Evolutionary conservation across 2,113 vertebrate genomes (phyloP), one percentile per base, ranked within the genome.

Genomic region (Amazona guildingii): DNA sequence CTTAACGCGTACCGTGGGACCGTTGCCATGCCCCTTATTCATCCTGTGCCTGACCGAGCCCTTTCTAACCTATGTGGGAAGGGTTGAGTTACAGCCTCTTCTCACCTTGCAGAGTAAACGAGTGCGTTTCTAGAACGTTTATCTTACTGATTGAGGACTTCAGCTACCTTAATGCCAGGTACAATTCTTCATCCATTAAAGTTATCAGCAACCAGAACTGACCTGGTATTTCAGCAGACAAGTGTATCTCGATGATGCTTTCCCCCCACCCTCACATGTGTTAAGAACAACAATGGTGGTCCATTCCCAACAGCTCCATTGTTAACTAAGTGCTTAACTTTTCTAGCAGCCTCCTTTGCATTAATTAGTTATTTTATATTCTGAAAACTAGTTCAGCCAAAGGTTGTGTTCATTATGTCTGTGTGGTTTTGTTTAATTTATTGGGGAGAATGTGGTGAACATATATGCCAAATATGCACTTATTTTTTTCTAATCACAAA

Each of bases 371-470:
- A 66, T 75, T 96, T 84, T 77, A 11, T 70, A 55, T 75, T 76
- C 84, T 86, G 78, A 70, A 74, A 92, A 52, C 76, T 90, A 48
- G 88, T 96, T 97, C 94, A 97, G 93, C 93, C 96, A 96, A 92
- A 83, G 87, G 88, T 92, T 94, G 74, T 70, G 49, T 86, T 95
- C 93, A 2, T 70, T 44, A 2, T 76, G 77, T 84, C 76, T 62
- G 35, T 72, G 82, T 59, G 90, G 66, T 93, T 96, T 96, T 88
- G 87, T 90, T 87, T 88, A 91, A 91, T 94, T 92, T 88, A n/a
- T 92, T 94, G 86, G 87, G 83, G 95, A 93, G 85, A 89, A 96
- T 73, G 72, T 77, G 67, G 81, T 92, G 84, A 95, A 70, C 44
- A 15, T 94, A 51, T 23, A 88, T 73, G 89, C 89, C 89, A 97